Evolutionary conservation across 2,888 invertebrate genomes (phyloP), one percentile per base, ranked within the genome.

Genomic region (Metellina segmentata): DNA sequence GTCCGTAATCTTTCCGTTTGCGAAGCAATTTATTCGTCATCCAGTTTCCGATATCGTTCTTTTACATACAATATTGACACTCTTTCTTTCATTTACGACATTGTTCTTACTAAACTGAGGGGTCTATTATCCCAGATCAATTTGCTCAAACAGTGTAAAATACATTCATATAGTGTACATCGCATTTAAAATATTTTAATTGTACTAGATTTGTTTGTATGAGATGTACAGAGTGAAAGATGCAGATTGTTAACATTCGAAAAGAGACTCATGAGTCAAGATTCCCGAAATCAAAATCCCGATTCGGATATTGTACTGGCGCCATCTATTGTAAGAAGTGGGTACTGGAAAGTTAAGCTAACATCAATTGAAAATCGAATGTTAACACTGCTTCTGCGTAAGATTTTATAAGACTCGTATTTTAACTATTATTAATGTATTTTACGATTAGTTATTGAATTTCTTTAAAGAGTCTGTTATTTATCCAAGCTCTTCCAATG

Each of bases 401-500:
- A 51, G 20, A 48, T 85, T 70, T 86, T 74, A 70, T 61, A 82
- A 81, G 75, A 79, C 61, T 69, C 51, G 19, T 81, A 78, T 69
- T 75, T 70, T 52, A 61, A 71, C 75, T 86, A 79, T 90, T 85
- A 77, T 70, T 78, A 72, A 61, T 82, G 77, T 87, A 81, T 87
- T 87, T 70, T 78, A 78, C 71, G 71, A 87, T 48, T 78, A 69
- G 20, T 19, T 79, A 77, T 70, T 75, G n/a, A 74, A 77, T 82
- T 91, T 91, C 72, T 20, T 91, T 91, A 78, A 81, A 87, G 49
- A 74, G 52, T 83, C 34, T 91, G 87, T 91, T 91, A 74, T 71
- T 81, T 91, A 87, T 91, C 91, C 91, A 82, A 87, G 87, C 75
- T 88, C 91, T 91, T 91, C 91, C 91, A 91, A 61, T 91, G 82